Conservation (phyloP, 2,888 invertebrate genomes). For the Phrixothrix hirtus region DNA sequence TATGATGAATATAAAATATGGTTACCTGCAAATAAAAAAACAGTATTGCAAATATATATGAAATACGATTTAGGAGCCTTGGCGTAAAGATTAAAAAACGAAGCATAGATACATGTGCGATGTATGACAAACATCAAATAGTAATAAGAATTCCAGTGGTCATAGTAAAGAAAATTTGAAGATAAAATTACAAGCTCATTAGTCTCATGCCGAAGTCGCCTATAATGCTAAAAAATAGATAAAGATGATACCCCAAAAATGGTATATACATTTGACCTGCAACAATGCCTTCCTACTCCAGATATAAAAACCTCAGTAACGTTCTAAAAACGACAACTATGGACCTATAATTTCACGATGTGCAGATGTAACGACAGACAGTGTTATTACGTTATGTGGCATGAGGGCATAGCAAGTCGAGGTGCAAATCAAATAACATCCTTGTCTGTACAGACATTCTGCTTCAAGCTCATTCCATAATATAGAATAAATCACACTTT, state of each 20-base stretch:
- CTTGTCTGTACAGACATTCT: neutral
- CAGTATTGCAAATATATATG: too few species aligned
- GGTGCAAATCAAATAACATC: slow-evolving; percentile 4
- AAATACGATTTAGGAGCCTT: neutral
- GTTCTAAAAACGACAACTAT: neutral
- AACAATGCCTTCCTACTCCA: slow-evolving; percentile 1
- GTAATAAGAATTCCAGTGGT: neutral
- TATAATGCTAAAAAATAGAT: neutral
- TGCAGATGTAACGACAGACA: neutral
- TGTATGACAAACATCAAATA: neutral
- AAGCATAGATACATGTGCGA: neutral
- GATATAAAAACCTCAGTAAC: slow-evolving; percentile 5
- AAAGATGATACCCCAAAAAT: neutral
- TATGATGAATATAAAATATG: neutral
- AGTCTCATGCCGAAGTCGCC: neutral
- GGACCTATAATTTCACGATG: slow-evolving; percentile 1
- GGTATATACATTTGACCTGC: slow-evolving; percentile 3
- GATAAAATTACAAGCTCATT: neutral
- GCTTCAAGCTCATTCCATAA: neutral
- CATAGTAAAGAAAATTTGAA: neutral
- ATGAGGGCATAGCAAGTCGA: neutral
- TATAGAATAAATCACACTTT: neutral
- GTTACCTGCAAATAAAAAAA: neutral
- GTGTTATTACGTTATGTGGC: slow-evolving; percentile 4
- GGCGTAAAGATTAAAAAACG: slow-evolving; percentile 1